Conservation (phyloP, 2,888 invertebrate species). For the Chironomus riparius region DNA sequence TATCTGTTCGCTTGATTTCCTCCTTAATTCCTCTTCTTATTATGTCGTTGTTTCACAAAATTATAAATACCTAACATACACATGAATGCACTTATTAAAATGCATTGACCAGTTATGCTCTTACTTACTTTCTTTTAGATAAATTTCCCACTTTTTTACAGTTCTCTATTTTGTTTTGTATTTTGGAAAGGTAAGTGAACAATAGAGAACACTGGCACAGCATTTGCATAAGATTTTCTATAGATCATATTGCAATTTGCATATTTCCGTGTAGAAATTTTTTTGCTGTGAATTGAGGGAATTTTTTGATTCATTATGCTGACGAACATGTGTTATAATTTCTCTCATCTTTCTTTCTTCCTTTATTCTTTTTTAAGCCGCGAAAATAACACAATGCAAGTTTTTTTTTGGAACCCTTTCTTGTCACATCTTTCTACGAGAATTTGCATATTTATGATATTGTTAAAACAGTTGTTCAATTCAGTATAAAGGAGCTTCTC, state of each 20-base stretch:
- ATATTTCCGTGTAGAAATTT: not conserved
- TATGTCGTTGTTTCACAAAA: not conserved
- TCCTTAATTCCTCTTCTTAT: not conserved
- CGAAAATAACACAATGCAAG: not conserved
- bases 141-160: not conserved
- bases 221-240: not conserved
- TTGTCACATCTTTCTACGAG: not conserved
- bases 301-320: not conserved
- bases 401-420: not conserved
- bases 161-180: not conserved
- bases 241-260: too few relatives aligned
- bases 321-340: not conserved
- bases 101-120: not conserved
- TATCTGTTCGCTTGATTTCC: not conserved
- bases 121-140: not conserved
- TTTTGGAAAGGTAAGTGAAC: not conserved
- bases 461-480: not conserved
- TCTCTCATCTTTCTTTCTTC: not conserved
- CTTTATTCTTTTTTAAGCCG: not conserved
- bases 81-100: not conserved
- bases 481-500: not conserved
- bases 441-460: too few relatives aligned
- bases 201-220: not conserved
- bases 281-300: not conserved
- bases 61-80: not conserved